Conservation (phyloP, 2,888 invertebrate species). For the Andricus quercusramuli region DNA sequence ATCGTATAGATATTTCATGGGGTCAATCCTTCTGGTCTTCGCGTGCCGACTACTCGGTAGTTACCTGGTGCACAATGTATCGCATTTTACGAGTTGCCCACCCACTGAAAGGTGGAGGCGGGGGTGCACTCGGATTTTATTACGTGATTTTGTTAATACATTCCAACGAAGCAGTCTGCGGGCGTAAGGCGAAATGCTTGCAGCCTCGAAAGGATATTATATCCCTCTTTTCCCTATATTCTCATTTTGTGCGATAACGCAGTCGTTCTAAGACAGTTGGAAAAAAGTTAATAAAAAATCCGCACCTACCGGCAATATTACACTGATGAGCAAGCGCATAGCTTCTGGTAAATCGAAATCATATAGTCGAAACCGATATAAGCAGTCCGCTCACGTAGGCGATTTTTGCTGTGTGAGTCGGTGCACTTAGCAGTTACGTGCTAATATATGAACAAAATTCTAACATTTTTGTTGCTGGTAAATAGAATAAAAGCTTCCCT, state of each 20-base stretch:
- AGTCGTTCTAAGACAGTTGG: slow-evolving; percentile 53
- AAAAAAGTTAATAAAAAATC: slow-evolving; percentile 71
- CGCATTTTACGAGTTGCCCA: slow-evolving; percentile 70
- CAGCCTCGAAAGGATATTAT: slow-evolving; percentile 61
- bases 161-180: slow-evolving; percentile 57
- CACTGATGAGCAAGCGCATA: slow-evolving; percentile 67
- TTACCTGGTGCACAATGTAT: slow-evolving; percentile 69
- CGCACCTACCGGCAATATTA: slow-evolving; percentile 64
- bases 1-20: slow-evolving; percentile 59
- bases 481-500: not conserved
- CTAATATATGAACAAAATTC: not conserved
- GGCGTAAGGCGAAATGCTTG: slow-evolving; percentile 53
- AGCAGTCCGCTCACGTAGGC: slow-evolving; percentile 55
- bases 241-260: slow-evolving; percentile 36
- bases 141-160: slow-evolving; percentile 77
- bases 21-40: slow-evolving; percentile 70
- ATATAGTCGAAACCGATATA: slow-evolving; percentile 55
- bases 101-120: slow-evolving; percentile 38
- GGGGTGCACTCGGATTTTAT: slow-evolving; percentile 73
- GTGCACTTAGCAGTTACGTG: slow-evolving; percentile 50
- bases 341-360: slow-evolving; percentile 64
- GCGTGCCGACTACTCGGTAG: slow-evolving; percentile 64
- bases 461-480: not conserved
- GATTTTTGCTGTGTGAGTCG: slow-evolving; percentile 54
- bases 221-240: slow-evolving; percentile 54